phyloP scores from a whole-genome alignment of 2,888 invertebrate genomes.

The Oligia strigilis region DNA sequence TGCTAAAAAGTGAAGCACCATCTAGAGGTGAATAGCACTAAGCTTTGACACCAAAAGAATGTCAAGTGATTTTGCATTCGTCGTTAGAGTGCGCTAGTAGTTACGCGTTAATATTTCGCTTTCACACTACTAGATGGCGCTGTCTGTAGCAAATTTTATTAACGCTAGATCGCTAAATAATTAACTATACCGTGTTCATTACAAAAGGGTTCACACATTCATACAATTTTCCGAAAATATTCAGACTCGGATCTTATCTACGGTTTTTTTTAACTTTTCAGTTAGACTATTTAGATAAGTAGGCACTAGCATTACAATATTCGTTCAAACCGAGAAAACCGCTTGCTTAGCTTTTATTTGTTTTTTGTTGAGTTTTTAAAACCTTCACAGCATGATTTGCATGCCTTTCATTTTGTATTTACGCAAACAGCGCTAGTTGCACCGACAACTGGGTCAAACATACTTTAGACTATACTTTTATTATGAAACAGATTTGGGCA shows the following conservation, averaged over 20 bases:
- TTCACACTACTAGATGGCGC: slow-evolving; percentile 5
- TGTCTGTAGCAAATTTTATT: neutral
- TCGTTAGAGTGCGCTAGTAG: slow-evolving; percentile 17
- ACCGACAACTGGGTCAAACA: slow-evolving; percentile 73
- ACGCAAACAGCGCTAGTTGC: slow-evolving; percentile 71
- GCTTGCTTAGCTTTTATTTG: slow-evolving; percentile 35
- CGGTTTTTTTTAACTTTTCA: neutral
- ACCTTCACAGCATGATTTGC: slow-evolving; percentile 68
- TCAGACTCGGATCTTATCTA: neutral
- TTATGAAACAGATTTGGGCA: slow-evolving; percentile 60
- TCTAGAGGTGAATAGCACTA: slow-evolving; percentile 15
- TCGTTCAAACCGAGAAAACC: slow-evolving; percentile 13
- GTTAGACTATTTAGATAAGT: neutral
- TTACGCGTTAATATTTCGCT: neutral
- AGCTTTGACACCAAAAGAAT: fast-evolving
- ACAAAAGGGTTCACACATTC: neutral
- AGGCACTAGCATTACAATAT: neutral
- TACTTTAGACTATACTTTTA: slow-evolving; percentile 49
- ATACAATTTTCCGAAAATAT: neutral
- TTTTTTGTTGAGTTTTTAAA: slow-evolving; percentile 47
- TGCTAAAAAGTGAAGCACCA: neutral
- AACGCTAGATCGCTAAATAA: neutral
- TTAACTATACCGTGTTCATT: too few species aligned
- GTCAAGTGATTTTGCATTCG: neutral
- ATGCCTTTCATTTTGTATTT: slow-evolving; percentile 78